Evolutionary conservation across 2,888 invertebrate genomes (phyloP), one percentile per base, ranked within the genome.

Genomic region (Tortricodes alternella): DNA sequence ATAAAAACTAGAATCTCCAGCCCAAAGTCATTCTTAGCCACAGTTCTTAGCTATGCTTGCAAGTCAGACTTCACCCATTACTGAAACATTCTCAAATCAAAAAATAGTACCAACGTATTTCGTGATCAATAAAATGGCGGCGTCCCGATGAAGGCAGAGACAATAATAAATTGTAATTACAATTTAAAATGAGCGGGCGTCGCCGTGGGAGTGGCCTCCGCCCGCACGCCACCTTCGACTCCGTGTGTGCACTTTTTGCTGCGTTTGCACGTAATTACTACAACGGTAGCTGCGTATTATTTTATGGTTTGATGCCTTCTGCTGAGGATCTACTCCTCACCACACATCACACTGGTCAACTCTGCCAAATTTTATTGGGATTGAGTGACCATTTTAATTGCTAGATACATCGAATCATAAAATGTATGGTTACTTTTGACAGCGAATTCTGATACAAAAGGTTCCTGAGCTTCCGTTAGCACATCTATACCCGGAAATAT

Each of bases 101-200:
- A 46, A n/a, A n/a, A 13, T n/a, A 44, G n/a, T 8, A 39, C 63
- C 63, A 64, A 62, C 63, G 59, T 61, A 65, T 64, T 60, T 53
- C 53, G 53, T 56, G 67, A 77, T 85, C 86, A 83, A 85, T 88
- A 89, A 88, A 86, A 90, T 89, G 89, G 89, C 89, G 86, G 73
- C 86, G 73, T 68, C 72, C 68, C 76, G 77, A 72, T 75, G 87
- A 87, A 89, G 89, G 89, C 89, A 89, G 86, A 89, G 89, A 89
- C 89, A 89, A 89, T 88, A 90, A 90, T 90, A 89, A 88, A 89
- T 89, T 86, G 89, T 89, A 89, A 90, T 90, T 90, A 90, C 90
- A 89, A 89, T 89, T 90, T 90, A 88, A 90, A 90, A 90, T 90
- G 89, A 90, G 89, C 89, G 84, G 89, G 89, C 89, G 89, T 80